Base-by-base conservation (phyloP, 2,888 invertebrate genomes). In the Galeruca laticollis region DNA sequence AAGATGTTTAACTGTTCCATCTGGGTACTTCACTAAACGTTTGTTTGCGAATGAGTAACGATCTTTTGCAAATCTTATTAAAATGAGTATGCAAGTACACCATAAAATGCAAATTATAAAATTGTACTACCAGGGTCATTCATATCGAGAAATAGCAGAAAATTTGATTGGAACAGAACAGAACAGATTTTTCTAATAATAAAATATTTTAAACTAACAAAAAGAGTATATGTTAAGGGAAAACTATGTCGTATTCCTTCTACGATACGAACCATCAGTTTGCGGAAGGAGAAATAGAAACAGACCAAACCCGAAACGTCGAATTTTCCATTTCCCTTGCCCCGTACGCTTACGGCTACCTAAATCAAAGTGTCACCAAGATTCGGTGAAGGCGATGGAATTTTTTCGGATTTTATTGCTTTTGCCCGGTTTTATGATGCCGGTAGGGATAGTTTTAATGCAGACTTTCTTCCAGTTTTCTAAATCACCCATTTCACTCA, bases 291-390 rank as follows among this genome's bases (percentile, higher is more conserved):
- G 31, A 56, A 56, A 31, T 31, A 54, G 43, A 60, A 56, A 54
- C 43, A 40, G 20, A 43, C n/a, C 60, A 31, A 40, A 40, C 40
- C 6, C 13, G 40, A 11, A 37, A 15, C 33, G 18, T 51, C 20
- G 52, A 49, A 20, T 26, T n/a, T 52, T 63, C 52, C 40, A 3
- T 49, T 13, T 33, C n/a, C 37, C 6, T 15, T 31, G 26, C 59
- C 13, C 21, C 11, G 35, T 31, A 26, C 51, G 59, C 51, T 20
- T 15, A 9, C 26, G 51, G 66, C 56, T 51, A 47, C 75, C 69
- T 81, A 80, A 76, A 80, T 80, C 80, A 81, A 81, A 80, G 78
- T 80, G 80, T 81, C 80, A 79, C 79, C 78, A 74, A 77, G 79
- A 79, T 78, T 77, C 77, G 76, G 76, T 73, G 71, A 74, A 76